Base-by-base conservation (phyloP, 1,140 invertebrate genomes). In the Platyscapa corneri region DNA sequence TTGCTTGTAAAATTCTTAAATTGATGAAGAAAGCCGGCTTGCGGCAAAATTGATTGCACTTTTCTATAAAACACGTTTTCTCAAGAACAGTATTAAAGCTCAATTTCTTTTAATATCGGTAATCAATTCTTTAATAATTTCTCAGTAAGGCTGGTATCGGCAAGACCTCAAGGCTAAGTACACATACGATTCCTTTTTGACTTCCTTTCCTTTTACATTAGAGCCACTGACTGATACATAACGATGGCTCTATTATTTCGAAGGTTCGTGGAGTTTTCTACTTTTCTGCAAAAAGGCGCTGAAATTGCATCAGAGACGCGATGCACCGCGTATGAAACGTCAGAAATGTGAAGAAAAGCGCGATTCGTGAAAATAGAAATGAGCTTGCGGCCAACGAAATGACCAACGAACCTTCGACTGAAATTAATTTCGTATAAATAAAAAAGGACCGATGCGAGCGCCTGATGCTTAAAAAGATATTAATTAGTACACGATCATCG, bases 21-120 rank as follows among this genome's bases (percentile, higher is more conserved):
- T 72, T 72, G 6, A 72, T 72, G n/a, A 72, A 37, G 20, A 67
- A 67, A 72, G 67, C 39, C 23, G 39, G 14, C 2, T 39, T 72
- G 37, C 14, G 10, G 5, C 37, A 72, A 18, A 20, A 72, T 39
- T 23, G 34, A 72, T 72, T 20, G 27, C 3, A 20, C 23, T 72
- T 72, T 72, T 72, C 67, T 72, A 72, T 39, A 72, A 72, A 39
- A 39, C 67, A 23, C 27, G 67, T 37, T 39, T 72, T 20, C 34
- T 20, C 67, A 39, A 72, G 32, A 37, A 32, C 3, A 12, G 34
- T 39, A 39, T 27, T 72, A 1, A 39, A 39, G 34, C 27, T 72
- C 34, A 39, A 39, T 72, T 72, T 27, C 1, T 72, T n/a, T 39
- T 72, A 72, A 72, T 72, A 72, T 34, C 14, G 30, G 10, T 20